A percentile compares a stretch with the other conserved stretches of the same genome.
phyloP scores from a whole-genome alignment of 2,888 invertebrate species.

The Eurytoma californica region DNA sequence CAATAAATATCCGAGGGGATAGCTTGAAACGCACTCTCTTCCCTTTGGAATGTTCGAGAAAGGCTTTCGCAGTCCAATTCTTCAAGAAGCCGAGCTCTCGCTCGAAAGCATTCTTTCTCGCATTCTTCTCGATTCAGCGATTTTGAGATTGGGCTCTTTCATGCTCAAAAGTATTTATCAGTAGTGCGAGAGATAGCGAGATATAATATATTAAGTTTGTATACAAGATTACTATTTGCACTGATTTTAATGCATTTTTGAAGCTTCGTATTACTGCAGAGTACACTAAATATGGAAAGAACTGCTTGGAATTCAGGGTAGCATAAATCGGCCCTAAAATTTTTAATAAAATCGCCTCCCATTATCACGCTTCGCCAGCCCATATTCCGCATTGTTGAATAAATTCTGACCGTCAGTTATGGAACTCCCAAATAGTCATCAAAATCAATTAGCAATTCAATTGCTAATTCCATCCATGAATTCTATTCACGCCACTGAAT shows the following conservation, averaged over 20 bases:
- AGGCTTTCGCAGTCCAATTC: constrained; percentile 5
- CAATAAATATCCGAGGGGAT: not conserved
- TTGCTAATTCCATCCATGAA: too few relatives aligned
- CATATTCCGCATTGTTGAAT: too few relatives aligned
- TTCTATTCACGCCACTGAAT: too few relatives aligned
- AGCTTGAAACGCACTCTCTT: not conserved
- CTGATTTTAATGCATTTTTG: not conserved
- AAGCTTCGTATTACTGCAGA: too few relatives aligned
- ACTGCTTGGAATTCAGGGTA: too few relatives aligned
- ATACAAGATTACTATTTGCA: not conserved
- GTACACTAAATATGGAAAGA: too few relatives aligned
- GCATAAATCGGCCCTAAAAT: too few relatives aligned
- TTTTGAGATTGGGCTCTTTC: constrained; percentile 10
- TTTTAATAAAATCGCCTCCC: too few relatives aligned
- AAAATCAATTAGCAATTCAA: not conserved
- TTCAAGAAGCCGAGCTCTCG: not conserved
- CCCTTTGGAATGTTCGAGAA: constrained; percentile 15
- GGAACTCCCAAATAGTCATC: not conserved
- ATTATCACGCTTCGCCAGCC: too few relatives aligned
- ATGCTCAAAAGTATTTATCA: constrained; percentile 2
- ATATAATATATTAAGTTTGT: not conserved
- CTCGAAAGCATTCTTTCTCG: constrained; percentile 19
- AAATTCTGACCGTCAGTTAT: not conserved
- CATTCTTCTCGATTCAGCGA: constrained; percentile 24
- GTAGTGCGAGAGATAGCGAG: not conserved